Evolutionary conservation across 1,140 invertebrate genomes (phyloP).

Genomic region (Aporrectodea caliginosa): DNA sequence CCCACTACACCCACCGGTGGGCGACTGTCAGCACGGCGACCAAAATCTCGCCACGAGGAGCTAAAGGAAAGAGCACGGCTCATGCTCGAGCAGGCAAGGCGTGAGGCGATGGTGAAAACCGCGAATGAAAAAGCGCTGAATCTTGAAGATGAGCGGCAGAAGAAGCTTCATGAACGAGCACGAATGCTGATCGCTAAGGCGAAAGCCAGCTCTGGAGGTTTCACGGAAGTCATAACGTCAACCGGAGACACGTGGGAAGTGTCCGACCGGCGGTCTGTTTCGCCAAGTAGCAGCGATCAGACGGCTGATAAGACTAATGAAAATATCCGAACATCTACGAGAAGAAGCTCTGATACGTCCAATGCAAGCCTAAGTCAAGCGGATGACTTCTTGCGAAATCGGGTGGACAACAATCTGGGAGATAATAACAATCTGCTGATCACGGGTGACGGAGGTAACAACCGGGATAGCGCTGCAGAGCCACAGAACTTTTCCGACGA

Average conservation of each 20-base stretch:
- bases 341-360: not conserved
- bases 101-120: conserved; percentile 61
- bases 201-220: conserved; percentile 53
- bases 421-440: not conserved
- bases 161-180: conserved; percentile 77
- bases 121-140: not conserved
- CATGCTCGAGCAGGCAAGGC: conserved; percentile 78
- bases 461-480: not conserved
- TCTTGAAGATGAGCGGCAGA: conserved; percentile 77
- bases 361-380: too few relatives aligned
- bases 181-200: conserved; percentile 83
- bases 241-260: not conserved
- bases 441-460: not conserved
- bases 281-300: not conserved
- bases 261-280: not conserved
- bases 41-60: conserved; percentile 53
- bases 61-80: conserved; percentile 82
- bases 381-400: too few relatives aligned
- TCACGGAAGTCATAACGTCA: conserved; percentile 20
- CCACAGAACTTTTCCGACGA: not conserved
- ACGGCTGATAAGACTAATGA: not conserved
- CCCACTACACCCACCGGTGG: not conserved
- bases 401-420: not conserved
- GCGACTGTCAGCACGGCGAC: not conserved
- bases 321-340: not conserved